Percentiles rank a stretch among this genome's conserved stretches.
Evolutionary conservation across 2,113 vertebrate genomes (phyloP).

Genomic region (Siniperca chuatsi): DNA sequence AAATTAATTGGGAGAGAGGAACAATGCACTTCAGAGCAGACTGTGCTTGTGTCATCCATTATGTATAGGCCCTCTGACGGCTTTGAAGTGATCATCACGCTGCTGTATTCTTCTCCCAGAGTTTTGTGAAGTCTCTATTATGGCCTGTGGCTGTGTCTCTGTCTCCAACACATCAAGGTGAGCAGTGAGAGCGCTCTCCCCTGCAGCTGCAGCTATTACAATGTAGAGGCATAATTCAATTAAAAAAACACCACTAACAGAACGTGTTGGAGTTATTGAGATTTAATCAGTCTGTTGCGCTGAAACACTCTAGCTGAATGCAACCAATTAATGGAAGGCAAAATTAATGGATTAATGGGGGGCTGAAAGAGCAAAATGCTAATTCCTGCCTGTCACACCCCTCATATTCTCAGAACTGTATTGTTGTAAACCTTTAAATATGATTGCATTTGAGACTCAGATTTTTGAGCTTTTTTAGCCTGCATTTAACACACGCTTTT

Average conservation of each 20-base stretch:
- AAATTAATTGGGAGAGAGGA: constrained; percentile 74
- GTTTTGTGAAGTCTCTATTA: constrained; percentile 70
- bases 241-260: constrained; percentile 56
- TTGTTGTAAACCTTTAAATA: constrained; percentile 42
- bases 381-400: constrained; percentile 46
- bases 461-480: constrained; percentile 29
- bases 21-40: constrained; percentile 65
- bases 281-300: constrained; percentile 62
- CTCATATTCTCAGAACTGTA: constrained; percentile 29
- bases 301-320: constrained; percentile 52
- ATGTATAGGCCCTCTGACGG: constrained; percentile 64
- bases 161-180: constrained; percentile 72
- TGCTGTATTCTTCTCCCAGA: constrained; percentile 58
- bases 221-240: constrained; percentile 66
- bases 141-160: constrained; percentile 64
- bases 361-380: constrained; percentile 59
- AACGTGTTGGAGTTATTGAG: constrained; percentile 49
- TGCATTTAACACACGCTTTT: background rate
- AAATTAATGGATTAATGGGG: constrained; percentile 68
- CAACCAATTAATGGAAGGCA: constrained; percentile 61
- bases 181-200: constrained; percentile 28
- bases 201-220: constrained; percentile 41
- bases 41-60: constrained; percentile 72
- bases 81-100: constrained; percentile 75
- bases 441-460: constrained; percentile 25